Evolutionary conservation across 1,140 invertebrate species (phyloP), one percentile per base, ranked within the genome.

Genomic region (Drosophila pandora): DNA sequence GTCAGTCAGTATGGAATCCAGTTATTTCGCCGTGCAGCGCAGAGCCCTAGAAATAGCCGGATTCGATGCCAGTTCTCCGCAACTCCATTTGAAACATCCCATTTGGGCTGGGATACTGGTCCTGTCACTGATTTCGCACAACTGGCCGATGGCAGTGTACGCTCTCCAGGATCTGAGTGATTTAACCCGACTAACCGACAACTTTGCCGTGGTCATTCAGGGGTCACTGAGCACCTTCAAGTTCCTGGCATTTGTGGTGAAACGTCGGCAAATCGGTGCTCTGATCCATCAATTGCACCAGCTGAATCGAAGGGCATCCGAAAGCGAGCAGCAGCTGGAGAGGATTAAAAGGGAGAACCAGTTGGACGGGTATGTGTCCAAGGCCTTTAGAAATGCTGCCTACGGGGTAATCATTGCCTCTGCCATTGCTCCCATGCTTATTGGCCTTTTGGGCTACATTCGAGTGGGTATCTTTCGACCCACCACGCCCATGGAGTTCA

Each of bases 401-500:
- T 69, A 68, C 2, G 69, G 28, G 4, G 53, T 57, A 0, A 30
- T 74, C 1, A 10, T 61, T 3, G 57, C 43, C 32, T 79, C 76
- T 0, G 56, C 37, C 9, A 12, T 75, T 12, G 54, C 30, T 13
- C 77, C 77, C 9, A 23, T 79, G 25, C 28, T 48, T 9, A 2
- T 57, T 7, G 77, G 50, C 0, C 30, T 79, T 7, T 0, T 56
- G 3, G 50, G 34, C 0, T 77, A 61, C 9, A 2, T 67, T 2
- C 41, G 21, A 22, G 7, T 17, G 1, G 64, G 50, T 2, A 8
- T 5, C 10, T 79, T 79, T 7, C 28, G 30, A 0, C 63, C 71
- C 0, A 68, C 64, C n/a, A 75, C 77, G 5, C 77, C 77, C 12
- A 45, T 80, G 71, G 77, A 80, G 13, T 80, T 80, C 37, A 65